Percentiles rank a stretch among this genome's conserved stretches.
Conservation (phyloP, 2,113 vertebrate genomes). For the Amphiprion percula region DNA sequence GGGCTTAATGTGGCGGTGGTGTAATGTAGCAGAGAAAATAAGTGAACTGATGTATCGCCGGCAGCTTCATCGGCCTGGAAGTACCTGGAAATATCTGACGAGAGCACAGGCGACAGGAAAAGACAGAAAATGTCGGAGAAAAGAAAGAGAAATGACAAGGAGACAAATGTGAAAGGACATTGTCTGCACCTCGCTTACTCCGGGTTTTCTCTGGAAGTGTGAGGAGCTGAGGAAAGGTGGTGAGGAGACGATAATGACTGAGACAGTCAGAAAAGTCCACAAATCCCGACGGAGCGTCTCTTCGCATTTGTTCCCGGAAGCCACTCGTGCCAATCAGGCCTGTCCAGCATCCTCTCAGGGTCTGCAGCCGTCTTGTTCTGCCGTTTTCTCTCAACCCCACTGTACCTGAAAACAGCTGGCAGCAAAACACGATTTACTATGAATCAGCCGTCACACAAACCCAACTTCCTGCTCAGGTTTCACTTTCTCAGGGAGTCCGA, state of each 20-base stretch:
- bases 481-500: no score
- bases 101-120: conserved; percentile 5
- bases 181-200: conserved; percentile 8
- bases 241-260: conserved; percentile 49
- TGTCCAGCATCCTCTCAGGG: not conserved
- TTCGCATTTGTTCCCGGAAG: conserved; percentile 33
- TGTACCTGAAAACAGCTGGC: conserved; percentile 23
- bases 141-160: conserved; percentile 25
- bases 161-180: conserved; percentile 52
- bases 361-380: not conserved
- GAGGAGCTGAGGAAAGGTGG: conserved; percentile 37
- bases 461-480: not conserved
- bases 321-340: conserved; percentile 17
- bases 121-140: conserved; percentile 27
- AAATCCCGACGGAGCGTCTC: conserved; percentile 30
- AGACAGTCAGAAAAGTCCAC: conserved; percentile 48
- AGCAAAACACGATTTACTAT: not conserved
- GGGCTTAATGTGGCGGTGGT: conserved; percentile 42
- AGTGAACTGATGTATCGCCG: conserved; percentile 29
- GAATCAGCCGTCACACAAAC: not conserved
- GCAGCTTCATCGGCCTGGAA: conserved; percentile 7
- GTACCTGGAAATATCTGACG: conserved; percentile 29
- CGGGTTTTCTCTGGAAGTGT: conserved; percentile 48
- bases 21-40: conserved; percentile 49
- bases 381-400: not conserved